Base-by-base conservation (phyloP, 2,797 vertebrate species). In the Sebastes ruberrimus region DNA sequence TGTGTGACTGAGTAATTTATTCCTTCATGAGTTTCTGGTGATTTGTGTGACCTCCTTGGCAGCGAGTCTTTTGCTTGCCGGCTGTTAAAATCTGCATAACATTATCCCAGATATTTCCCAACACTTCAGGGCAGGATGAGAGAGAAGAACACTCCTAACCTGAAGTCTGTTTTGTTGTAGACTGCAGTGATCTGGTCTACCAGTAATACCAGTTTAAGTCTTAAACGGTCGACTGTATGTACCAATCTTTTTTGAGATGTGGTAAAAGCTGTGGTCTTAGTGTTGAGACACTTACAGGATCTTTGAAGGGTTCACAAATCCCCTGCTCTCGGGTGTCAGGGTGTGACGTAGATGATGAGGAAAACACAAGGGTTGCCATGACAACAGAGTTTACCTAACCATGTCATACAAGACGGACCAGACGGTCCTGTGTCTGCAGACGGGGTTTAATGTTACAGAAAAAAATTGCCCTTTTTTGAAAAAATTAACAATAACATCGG, bases 1-100 rank as follows among this genome's bases (percentile, higher is more conserved):
- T 87, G 65, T 81, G 65, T 78, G 77, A 84, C 35, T 71, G 60
- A 74, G 25, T 88, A 74, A 80, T 87, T 52, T 69, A 71, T 81
- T 57, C 27, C 1, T 69, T 63, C 20, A 60, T 67, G 49, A 71
- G 38, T 70, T 77, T 80, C 63, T 75, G 63, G 76, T 61, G 32
- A 68, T 64, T 81, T 69, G 55, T 66, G 28, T 73, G 80, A 61
- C 63, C 71, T 87, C 33, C 25, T 83, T 82, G 64, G 70, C 35
- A 67, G 32, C 2, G 11, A 85, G 28, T 67, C 38, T 59, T 42
- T 32, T 71, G 68, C 23, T 69, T 67, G 32, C 55, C 35, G 23
- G 25, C 33, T 82, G 53, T 71, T 74, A 75, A 67, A 80, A 66
- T 74, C 59, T 57, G 65, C 52, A 78, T 82, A 71, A 78, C 49